These are phyloP conservation scores for Podocnemis expansa DNA, from an alignment of 2,113 vertebrate species.

Conservation along the genomic window DNA sequence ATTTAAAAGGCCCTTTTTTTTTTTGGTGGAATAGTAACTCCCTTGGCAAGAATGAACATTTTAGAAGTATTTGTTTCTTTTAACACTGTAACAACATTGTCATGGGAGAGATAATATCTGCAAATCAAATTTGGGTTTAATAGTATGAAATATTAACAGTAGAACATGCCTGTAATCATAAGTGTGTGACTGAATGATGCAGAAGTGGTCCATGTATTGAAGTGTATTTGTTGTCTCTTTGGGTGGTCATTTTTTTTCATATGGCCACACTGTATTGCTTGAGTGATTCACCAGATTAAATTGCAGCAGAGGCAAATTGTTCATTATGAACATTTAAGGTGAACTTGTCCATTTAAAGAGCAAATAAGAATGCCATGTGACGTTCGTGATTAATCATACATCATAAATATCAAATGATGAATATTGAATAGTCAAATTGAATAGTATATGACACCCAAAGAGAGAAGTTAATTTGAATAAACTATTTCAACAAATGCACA, in stretches of 20 bases:
- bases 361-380: not conserved
- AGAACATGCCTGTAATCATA: not conserved
- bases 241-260: not conserved
- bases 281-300: not conserved
- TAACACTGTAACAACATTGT: not conserved
- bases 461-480: not conserved
- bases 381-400: not conserved
- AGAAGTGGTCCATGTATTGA: not conserved
- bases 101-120: not conserved
- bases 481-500: not conserved
- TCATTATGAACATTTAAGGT: not conserved
- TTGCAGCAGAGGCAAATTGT: not conserved
- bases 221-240: not conserved
- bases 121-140: not conserved
- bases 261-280: not conserved
- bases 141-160: not conserved
- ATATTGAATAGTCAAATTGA: not conserved
- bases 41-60: not conserved
- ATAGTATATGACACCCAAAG: not conserved
- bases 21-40: not conserved
- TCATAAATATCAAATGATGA: not conserved
- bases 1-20: not conserved
- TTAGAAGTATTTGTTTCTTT: rapidly evolving
- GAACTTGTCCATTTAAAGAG: not conserved
- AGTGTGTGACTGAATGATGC: not conserved